Percentiles rank a stretch among this genome's conserved stretches.
phyloP scores from a whole-genome alignment of 2,113 vertebrate genomes.

The Megaleporinus macrocephalus region DNA sequence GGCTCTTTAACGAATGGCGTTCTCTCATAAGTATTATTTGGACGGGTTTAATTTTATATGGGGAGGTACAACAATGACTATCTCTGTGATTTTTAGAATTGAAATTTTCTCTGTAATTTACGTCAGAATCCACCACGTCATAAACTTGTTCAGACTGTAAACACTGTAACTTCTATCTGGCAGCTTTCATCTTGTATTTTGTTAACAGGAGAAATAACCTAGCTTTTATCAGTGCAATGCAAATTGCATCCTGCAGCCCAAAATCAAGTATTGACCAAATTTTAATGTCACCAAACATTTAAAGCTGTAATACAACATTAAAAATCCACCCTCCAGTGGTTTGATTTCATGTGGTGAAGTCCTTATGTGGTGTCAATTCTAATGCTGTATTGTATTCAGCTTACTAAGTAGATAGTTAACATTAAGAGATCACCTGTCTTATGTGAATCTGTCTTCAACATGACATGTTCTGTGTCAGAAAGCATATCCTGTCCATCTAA shows the following conservation, averaged over 20 bases:
- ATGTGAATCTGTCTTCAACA: too few species aligned
- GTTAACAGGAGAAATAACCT: not conserved
- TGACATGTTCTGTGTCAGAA: not conserved
- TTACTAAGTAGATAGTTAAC: too few species aligned
- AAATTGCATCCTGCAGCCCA: too few species aligned
- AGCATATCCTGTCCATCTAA: not conserved
- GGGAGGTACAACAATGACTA: too few species aligned
- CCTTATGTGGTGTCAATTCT: too few species aligned
- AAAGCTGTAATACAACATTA: not conserved
- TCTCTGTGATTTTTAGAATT: too few species aligned
- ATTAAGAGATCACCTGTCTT: too few species aligned
- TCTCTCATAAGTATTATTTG: not conserved
- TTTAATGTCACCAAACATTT: not conserved
- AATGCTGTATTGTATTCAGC: too few species aligned
- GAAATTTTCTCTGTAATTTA: not conserved
- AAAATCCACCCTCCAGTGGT: too few species aligned
- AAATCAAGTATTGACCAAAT: not conserved
- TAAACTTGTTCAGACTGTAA: not conserved
- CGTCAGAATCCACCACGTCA: not conserved
- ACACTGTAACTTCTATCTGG: not conserved
- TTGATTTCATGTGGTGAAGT: not conserved
- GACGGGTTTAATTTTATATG: not conserved
- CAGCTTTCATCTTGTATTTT: not conserved
- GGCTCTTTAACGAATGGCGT: not conserved
- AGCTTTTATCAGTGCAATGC: too few species aligned